A percentile compares a stretch with the other conserved stretches of the same genome.
Evolutionary conservation across 1,140 invertebrate genomes (phyloP).

Genomic region (Pinna nobilis): DNA sequence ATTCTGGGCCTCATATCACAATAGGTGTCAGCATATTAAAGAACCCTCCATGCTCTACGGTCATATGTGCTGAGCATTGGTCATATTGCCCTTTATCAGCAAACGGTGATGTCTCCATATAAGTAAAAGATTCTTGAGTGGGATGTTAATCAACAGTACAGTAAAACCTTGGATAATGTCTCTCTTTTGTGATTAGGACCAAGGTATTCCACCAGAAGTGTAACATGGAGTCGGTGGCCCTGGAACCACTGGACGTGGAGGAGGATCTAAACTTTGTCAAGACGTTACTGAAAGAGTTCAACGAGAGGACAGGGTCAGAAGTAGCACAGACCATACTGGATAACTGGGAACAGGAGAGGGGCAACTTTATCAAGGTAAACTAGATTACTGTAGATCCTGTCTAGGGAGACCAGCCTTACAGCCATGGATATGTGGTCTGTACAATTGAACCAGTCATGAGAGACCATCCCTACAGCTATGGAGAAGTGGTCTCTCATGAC

Average conservation of each 20-base stretch:
- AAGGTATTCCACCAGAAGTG: conserved; percentile 81
- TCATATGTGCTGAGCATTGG: conserved; percentile 95
- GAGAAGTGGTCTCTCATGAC: too few relatives aligned
- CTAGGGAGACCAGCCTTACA: background rate
- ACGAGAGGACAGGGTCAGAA: conserved; percentile 91
- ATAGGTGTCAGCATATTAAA: too few relatives aligned
- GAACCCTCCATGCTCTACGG: too few relatives aligned
- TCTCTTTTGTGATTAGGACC: conserved; percentile 27
- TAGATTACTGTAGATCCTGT: too few relatives aligned
- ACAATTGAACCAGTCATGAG: too few relatives aligned
- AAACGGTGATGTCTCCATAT: too few relatives aligned
- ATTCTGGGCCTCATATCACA: too few relatives aligned
- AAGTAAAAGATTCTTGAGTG: too few relatives aligned
- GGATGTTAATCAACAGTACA: too few relatives aligned
- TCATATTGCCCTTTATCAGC: conserved; percentile 37
- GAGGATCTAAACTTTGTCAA: conserved; percentile 90
- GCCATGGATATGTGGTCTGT: background rate
- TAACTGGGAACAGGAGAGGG: conserved; percentile 87
- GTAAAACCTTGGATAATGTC: background rate
- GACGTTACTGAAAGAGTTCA: conserved; percentile 89
- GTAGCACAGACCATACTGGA: conserved; percentile 87
- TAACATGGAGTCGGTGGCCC: conserved; percentile 93
- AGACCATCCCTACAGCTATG: too few relatives aligned
- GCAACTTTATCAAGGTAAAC: conserved; percentile 90
- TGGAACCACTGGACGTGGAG: conserved; percentile 85